phyloP scores from a whole-genome alignment of 2,888 invertebrate genomes.

The Phanerotoma sp. region DNA sequence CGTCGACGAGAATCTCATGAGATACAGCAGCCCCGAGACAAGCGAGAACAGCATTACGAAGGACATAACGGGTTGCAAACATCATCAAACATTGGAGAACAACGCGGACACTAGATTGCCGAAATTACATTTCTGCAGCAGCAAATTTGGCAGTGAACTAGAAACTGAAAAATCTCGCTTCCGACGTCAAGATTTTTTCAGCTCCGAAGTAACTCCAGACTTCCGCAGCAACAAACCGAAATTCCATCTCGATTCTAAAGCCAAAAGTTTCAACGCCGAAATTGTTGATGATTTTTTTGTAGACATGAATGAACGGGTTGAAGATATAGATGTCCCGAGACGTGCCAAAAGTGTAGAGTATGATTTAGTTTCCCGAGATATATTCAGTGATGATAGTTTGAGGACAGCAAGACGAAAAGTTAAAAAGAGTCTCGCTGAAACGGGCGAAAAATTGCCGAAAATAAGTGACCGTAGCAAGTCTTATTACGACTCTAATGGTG shows the following conservation, averaged over 20 bases:
- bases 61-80: no score
- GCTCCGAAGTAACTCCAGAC: no score
- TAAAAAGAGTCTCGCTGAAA: slow-evolving; percentile 51
- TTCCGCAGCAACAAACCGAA: no score
- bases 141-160: no score
- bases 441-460: slow-evolving; percentile 53
- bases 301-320: slow-evolving; percentile 17
- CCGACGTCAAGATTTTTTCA: no score
- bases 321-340: slow-evolving; percentile 32
- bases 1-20: slow-evolving; percentile 54
- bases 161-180: no score
- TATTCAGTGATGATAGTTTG: slow-evolving; percentile 56
- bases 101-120: no score
- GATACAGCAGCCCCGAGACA: slow-evolving; percentile 51
- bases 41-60: slow-evolving; percentile 52
- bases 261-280: slow-evolving; percentile 52
- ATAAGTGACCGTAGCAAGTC: slow-evolving; percentile 53
- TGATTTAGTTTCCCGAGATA: slow-evolving; percentile 51
- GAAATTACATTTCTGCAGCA: no score
- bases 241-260: slow-evolving; percentile 29
- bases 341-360: slow-evolving; percentile 54
- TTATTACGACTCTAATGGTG: slow-evolving; percentile 52
- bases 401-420: slow-evolving; percentile 52
- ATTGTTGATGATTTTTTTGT: slow-evolving; percentile 26
- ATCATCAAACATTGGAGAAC: no score